Conservation (phyloP, 1,140 invertebrate genomes). For the Microplitis mediator region DNA sequence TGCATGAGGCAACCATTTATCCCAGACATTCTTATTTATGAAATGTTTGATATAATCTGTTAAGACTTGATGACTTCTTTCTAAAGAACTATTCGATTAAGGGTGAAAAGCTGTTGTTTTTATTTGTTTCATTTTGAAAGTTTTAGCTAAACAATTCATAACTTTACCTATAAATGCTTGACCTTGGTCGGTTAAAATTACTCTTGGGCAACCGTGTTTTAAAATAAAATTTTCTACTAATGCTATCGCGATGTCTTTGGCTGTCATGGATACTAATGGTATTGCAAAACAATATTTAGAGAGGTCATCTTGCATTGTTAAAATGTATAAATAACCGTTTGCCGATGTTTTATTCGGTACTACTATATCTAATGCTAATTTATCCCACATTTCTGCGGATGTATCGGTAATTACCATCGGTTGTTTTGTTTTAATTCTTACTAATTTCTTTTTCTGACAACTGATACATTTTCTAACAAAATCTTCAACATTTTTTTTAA, state of each 20-base stretch:
- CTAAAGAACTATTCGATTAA: conserved; percentile 35
- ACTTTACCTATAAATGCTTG: conserved; percentile 34
- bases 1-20: conserved; percentile 40
- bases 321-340: conserved; percentile 25
- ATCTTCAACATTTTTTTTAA: conserved; percentile 28
- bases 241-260: conserved; percentile 32
- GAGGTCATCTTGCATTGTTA: conserved; percentile 41
- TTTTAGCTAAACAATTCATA: conserved; percentile 34
- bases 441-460: conserved; percentile 32
- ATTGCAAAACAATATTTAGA: conserved; percentile 39
- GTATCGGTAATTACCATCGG: conserved; percentile 32
- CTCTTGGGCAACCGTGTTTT: conserved; percentile 36
- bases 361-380: conserved; percentile 30
- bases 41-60: conserved; percentile 39
- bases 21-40: conserved; percentile 44
- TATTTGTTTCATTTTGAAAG: conserved; percentile 36
- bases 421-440: conserved; percentile 7
- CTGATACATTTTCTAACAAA: conserved; percentile 22
- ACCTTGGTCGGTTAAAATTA: conserved; percentile 42
- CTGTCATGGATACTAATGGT: conserved; percentile 31
- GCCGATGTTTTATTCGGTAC: conserved; percentile 20
- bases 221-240: conserved; percentile 37
- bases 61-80: conserved; percentile 37
- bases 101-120: conserved; percentile 37
- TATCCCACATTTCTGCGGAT: conserved; percentile 24